Conservation (phyloP, 2,797 vertebrate species). For the Emydoidea blandingii region DNA sequence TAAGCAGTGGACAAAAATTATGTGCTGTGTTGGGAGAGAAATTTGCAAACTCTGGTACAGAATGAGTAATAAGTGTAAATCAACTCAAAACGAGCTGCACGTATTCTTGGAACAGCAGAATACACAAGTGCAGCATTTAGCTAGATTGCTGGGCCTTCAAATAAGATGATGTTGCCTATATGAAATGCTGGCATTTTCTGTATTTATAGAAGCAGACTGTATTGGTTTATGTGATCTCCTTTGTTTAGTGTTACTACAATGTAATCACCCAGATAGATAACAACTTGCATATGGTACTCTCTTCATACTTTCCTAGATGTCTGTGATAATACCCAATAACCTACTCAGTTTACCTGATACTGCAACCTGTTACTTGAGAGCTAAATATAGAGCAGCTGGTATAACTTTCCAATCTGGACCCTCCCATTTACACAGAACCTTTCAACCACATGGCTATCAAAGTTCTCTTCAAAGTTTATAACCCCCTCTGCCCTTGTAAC, state of each 20-base stretch:
- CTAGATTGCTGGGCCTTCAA: neutral
- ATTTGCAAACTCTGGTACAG: constrained; percentile 45
- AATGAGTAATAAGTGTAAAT: constrained; percentile 55
- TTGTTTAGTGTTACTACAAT: neutral
- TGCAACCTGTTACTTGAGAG: neutral
- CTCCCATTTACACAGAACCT: accelerated
- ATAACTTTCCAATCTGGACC: accelerated
- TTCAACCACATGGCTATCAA: neutral
- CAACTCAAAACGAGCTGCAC: constrained; percentile 33
- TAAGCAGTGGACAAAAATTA: constrained; percentile 27
- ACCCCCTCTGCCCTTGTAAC: neutral
- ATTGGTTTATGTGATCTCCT: constrained; percentile 5
- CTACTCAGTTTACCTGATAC: neutral
- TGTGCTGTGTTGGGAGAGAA: neutral
- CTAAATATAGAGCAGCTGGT: accelerated
- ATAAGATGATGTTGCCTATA: constrained; percentile 10
- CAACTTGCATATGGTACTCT: neutral
- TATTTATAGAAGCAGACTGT: constrained; percentile 48
- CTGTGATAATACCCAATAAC: neutral
- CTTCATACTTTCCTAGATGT: neutral
- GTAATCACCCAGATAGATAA: neutral
- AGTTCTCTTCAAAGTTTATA: neutral
- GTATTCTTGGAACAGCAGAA: constrained; percentile 24
- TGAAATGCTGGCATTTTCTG: constrained; percentile 33
- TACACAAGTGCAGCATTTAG: neutral